A percentile compares a stretch with the other conserved stretches of the same genome.
These are phyloP conservation scores for Drosophila diplacantha DNA, from an alignment of 2,888 invertebrate species.

Conservation along the genomic window DNA sequence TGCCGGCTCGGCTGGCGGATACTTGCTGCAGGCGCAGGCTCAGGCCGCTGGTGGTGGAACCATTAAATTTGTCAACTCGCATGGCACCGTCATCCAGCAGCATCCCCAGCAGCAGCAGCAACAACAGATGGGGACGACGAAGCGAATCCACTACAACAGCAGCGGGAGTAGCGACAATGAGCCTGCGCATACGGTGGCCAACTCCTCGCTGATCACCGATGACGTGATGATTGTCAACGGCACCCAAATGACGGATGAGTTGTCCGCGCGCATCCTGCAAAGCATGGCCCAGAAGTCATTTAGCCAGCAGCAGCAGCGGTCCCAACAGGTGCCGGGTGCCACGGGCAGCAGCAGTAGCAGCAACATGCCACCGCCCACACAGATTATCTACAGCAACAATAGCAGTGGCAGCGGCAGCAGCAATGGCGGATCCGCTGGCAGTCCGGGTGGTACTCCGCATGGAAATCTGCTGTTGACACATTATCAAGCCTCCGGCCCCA, in stretches of 20 bases:
- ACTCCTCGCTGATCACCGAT: slow-evolving; percentile 69
- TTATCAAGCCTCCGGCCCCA: slow-evolving; percentile 43
- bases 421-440: slow-evolving; percentile 32
- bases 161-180: slow-evolving; percentile 48
- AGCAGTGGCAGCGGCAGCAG: not conserved
- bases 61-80: slow-evolving; percentile 78
- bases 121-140: slow-evolving; percentile 21
- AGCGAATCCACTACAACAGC: slow-evolving; percentile 54
- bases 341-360: slow-evolving; percentile 10
- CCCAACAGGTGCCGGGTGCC: slow-evolving; percentile 55
- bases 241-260: slow-evolving; percentile 77
- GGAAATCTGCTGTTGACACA: slow-evolving; percentile 58
- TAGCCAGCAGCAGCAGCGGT: slow-evolving; percentile 63
- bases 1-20: slow-evolving; percentile 38
- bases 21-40: slow-evolving; percentile 52
- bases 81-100: slow-evolving; percentile 77
- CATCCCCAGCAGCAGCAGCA: slow-evolving; percentile 55
- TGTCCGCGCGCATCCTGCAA: slow-evolving; percentile 77
- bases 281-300: slow-evolving; percentile 78
- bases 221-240: slow-evolving; percentile 78
- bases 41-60: slow-evolving; percentile 51
- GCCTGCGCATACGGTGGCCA: slow-evolving; percentile 36
- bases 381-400: slow-evolving; percentile 48
- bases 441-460: slow-evolving; percentile 32
- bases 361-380: slow-evolving; percentile 67